Evolutionary conservation across 2,888 invertebrate genomes (phyloP).

Genomic region (Apocheima hispidaria): DNA sequence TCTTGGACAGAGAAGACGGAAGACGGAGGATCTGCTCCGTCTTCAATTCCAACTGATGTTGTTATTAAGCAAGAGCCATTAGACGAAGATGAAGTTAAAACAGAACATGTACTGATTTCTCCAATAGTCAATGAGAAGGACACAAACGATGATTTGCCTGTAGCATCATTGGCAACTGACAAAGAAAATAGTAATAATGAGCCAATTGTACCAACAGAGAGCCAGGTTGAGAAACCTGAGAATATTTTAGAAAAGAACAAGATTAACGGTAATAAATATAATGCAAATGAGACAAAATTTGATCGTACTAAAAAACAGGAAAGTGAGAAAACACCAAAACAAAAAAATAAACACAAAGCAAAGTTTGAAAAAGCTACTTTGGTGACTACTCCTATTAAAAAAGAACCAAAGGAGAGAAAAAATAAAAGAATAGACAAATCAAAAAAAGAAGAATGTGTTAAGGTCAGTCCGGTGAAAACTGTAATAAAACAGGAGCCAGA

Average conservation of each 20-base stretch:
- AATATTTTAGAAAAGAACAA: slow-evolving; percentile 57
- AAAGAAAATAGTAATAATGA: slow-evolving; percentile 27
- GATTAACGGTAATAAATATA: slow-evolving; percentile 1
- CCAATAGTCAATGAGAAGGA: slow-evolving; percentile 18
- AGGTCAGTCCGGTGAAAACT: slow-evolving; percentile 57
- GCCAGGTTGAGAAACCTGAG: slow-evolving; percentile 53
- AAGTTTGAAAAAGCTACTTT: slow-evolving; percentile 57
- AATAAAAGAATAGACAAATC: slow-evolving; percentile 27
- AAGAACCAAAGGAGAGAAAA: slow-evolving; percentile 58
- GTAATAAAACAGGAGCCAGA: slow-evolving; percentile 71
- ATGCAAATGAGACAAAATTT: slow-evolving; percentile 36
- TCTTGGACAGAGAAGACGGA: no score
- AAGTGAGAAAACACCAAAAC: slow-evolving; percentile 56
- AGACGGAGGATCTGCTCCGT: no score
- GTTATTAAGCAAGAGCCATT: slow-evolving; percentile 72
- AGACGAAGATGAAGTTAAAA: slow-evolving; percentile 66
- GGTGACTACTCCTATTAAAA: slow-evolving; percentile 49
- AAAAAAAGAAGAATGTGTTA: slow-evolving; percentile 22
- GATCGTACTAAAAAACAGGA: slow-evolving; percentile 33
- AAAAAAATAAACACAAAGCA: slow-evolving; percentile 58
- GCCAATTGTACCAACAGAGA: slow-evolving; percentile 39
- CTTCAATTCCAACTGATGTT: slow-evolving; percentile 40
- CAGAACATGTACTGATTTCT: slow-evolving; percentile 39
- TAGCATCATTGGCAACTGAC: slow-evolving; percentile 22
- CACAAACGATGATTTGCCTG: slow-evolving; percentile 39